Evolutionary conservation across 2,113 vertebrate genomes (phyloP).

Genomic region (Argyrosomus japonicus): DNA sequence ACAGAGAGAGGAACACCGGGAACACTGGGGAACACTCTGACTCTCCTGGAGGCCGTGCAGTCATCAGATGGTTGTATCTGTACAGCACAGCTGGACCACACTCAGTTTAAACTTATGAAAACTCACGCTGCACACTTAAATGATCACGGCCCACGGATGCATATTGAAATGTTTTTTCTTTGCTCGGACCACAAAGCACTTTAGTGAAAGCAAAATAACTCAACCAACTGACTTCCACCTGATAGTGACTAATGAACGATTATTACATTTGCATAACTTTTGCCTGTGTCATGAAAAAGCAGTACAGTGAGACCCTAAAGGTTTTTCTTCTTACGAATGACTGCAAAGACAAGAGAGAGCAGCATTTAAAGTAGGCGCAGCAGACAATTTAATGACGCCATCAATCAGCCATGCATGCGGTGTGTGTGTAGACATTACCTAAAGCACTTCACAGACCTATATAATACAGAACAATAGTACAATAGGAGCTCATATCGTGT

Average conservation of each 20-base stretch:
- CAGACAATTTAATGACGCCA: slow-evolving; percentile 46
- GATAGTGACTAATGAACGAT: slow-evolving; percentile 58
- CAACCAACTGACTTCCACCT: slow-evolving; percentile 26
- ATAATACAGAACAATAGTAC: not conserved
- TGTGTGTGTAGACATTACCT: slow-evolving; percentile 11
- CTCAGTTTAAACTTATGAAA: not conserved
- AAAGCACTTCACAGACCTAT: not conserved
- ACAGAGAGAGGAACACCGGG: too few relatives aligned
- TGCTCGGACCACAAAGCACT: not conserved
- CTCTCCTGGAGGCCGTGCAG: too few relatives aligned
- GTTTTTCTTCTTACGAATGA: slow-evolving; percentile 27
- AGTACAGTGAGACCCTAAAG: not conserved
- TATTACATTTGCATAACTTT: slow-evolving; percentile 52
- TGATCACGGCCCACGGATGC: not conserved
- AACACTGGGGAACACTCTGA: too few relatives aligned
- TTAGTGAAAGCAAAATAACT: slow-evolving; percentile 22
- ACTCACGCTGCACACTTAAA: not conserved
- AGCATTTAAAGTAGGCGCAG: slow-evolving; percentile 48
- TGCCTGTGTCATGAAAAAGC: slow-evolving; percentile 44
- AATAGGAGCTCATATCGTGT: not conserved
- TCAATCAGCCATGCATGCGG: slow-evolving; percentile 35
- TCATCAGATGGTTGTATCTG: too few relatives aligned
- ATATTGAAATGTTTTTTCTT: slow-evolving; percentile 9
- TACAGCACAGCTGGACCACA: not conserved
- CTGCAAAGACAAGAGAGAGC: slow-evolving; percentile 44